Evolutionary conservation across 1,140 invertebrate genomes (phyloP).

Genomic region (Ctenoplectra terminalis): DNA sequence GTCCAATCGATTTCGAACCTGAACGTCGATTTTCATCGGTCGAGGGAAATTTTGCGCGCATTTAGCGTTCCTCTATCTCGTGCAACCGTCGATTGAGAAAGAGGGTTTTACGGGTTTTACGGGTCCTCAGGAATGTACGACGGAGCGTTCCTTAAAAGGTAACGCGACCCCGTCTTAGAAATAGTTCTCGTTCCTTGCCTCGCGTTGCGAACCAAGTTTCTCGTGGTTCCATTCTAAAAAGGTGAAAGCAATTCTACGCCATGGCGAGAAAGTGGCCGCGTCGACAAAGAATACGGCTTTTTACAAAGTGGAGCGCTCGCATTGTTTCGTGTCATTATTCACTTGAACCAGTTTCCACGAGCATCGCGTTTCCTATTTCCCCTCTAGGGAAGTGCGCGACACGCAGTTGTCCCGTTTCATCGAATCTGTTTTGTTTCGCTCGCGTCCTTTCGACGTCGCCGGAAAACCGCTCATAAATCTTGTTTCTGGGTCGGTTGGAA

Average conservation of each 20-base stretch:
- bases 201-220: not conserved
- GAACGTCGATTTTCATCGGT: not conserved
- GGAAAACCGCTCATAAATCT: not conserved
- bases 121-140: too few species aligned
- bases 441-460: not conserved
- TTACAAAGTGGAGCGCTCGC: conserved; percentile 43
- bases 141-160: not conserved
- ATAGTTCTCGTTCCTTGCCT: not conserved
- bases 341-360: conserved; percentile 69
- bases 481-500: not conserved
- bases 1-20: not conserved
- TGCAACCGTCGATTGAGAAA: not conserved
- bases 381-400: too few species aligned
- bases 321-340: conserved; percentile 72
- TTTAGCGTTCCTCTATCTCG: not conserved
- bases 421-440: not conserved
- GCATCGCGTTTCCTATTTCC: conserved; percentile 24
- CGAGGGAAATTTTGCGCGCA: not conserved
- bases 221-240: conserved; percentile 5
- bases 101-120: too few species aligned
- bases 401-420: not conserved
- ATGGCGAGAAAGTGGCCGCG: conserved; percentile 12
- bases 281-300: conserved; percentile 66
- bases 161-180: not conserved
- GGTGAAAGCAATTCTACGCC: conserved; percentile 27